phyloP scores from a whole-genome alignment of 92 coral and sea anemone genomes.

The Pocillopora grandis region DNA sequence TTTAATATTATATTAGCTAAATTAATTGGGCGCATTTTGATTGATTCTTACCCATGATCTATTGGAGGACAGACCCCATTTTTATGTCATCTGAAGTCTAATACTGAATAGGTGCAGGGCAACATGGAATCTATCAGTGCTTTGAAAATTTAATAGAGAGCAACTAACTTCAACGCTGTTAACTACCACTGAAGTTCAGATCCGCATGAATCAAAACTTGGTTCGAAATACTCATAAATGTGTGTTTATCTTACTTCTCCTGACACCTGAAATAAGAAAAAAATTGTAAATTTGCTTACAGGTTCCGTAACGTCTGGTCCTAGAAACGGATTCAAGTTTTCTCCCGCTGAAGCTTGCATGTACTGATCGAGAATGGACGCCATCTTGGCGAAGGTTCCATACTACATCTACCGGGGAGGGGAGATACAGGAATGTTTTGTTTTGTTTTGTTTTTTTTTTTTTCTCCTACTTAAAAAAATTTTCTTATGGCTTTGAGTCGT shows the following conservation, averaged over 20 bases:
- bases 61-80: too few species aligned
- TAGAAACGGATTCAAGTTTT: slow-evolving; percentile 72
- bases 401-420: not conserved
- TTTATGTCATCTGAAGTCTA: too few species aligned
- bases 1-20: too few species aligned
- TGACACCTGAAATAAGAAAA: too few species aligned
- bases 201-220: not conserved
- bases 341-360: slow-evolving; percentile 69
- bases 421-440: not conserved
- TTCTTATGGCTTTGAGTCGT: not conserved
- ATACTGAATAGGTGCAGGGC: too few species aligned
- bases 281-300: slow-evolving; percentile 39
- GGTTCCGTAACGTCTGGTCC: slow-evolving; percentile 76
- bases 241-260: not conserved
- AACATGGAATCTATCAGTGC: too few species aligned
- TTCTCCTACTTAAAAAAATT: too few species aligned
- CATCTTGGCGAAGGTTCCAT: slow-evolving; percentile 61
- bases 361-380: slow-evolving; percentile 98
- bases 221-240: not conserved
- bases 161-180: too few species aligned
- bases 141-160: too few species aligned
- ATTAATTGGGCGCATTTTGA: too few species aligned
- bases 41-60: too few species aligned
- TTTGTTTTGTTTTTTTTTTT: not conserved
- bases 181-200: not conserved